Base-by-base conservation (phyloP, 2,888 invertebrate genomes). In the Andrena marginata region DNA sequence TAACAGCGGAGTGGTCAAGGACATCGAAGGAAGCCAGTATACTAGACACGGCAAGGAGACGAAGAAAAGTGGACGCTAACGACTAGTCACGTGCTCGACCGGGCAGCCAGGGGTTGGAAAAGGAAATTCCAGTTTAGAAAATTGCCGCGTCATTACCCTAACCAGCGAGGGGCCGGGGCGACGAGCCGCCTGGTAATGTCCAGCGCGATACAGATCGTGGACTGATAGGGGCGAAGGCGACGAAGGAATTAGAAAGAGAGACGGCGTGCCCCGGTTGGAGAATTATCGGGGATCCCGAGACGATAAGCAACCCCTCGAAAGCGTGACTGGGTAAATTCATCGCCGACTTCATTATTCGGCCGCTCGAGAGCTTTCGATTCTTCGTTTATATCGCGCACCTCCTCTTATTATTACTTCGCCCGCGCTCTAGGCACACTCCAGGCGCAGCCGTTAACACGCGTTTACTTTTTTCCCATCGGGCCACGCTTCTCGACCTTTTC, bases 61-160 rank as follows among this genome's bases (percentile, higher is more conserved):
- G 76, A 70, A 77, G 87, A 86, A 87, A 89, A 85, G 82, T 82
- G 60, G 64, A 77, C 82, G 86, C 82, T 91, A 91, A 91, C 89
- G 90, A 90, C 78, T 85, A 83, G 89, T 89, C 91, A 90, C 92
- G 91, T 90, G 92, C 85, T 79, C 85, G 88, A 13, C 83, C 85
- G 81, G 71, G 74, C 35, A 87, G 87, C 90, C 88, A 90, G 87
- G 88, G 80, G 86, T 77, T 79, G 81, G 84, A 85, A 87, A 87
- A 91, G 92, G 92, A 93, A 93, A 91, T 92, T 93, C 90, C 89
- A 90, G 90, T 92, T 92, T 93, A 92, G 91, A 90, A 91, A 93
- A 93, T 93, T 93, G 92, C 92, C 90, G 84, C 90, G 92, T 92
- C 91, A 92, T 93, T 91, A 92, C 86, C 86, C 76, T 78, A 69